phyloP scores from a whole-genome alignment of 2,797 vertebrate species.

The Linurgus olivaceus region DNA sequence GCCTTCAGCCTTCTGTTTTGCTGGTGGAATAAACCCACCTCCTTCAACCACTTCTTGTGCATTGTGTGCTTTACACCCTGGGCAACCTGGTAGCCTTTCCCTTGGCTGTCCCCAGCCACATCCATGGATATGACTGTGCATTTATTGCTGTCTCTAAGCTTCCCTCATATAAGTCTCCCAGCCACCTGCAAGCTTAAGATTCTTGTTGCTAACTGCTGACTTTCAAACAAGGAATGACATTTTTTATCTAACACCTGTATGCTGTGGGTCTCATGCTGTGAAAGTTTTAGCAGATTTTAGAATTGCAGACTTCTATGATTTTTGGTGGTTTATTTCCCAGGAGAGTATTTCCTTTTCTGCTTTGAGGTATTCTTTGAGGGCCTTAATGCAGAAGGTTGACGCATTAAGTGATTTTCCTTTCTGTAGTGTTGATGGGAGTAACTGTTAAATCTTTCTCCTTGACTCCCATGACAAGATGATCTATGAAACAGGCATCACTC shows the following conservation, averaged over 20 bases:
- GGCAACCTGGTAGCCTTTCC: neutral
- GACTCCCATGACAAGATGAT: neutral
- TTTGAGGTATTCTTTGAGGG: neutral
- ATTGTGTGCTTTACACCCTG: rapidly evolving
- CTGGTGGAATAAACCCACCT: neutral
- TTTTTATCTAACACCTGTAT: neutral
- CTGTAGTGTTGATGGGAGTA: neutral
- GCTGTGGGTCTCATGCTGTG: neutral
- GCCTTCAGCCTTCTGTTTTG: neutral
- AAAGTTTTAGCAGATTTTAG: neutral
- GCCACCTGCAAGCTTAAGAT: neutral
- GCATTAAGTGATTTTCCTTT: neutral
- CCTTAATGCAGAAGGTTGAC: neutral
- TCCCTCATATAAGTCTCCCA: rapidly evolving
- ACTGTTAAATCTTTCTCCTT: neutral
- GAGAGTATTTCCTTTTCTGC: neutral
- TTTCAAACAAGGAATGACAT: neutral
- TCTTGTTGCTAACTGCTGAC: neutral
- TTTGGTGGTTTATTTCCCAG: neutral
- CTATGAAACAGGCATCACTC: neutral
- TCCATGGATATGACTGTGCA: neutral
- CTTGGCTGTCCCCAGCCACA: neutral
- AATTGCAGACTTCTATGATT: neutral
- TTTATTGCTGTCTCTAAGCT: neutral
- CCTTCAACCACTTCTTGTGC: neutral